Evolutionary conservation across 1,140 invertebrate genomes (phyloP), one percentile per base, ranked within the genome.

Genomic region (Ooceraea biroi): DNA sequence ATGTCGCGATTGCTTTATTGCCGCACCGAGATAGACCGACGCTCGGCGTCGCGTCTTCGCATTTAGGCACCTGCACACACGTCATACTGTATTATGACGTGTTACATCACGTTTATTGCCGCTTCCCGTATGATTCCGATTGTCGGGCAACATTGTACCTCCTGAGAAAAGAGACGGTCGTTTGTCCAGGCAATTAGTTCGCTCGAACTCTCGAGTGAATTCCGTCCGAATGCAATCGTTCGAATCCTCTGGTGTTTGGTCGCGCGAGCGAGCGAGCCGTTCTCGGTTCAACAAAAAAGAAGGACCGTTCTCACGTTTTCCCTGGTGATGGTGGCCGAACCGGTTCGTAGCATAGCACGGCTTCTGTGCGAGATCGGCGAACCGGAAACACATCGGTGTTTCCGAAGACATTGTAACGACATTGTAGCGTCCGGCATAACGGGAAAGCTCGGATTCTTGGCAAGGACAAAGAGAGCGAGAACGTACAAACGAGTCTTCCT

Each of bases 101-200:
- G n/a, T n/a, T n/a, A 36, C 1, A 48, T 46, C 14, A 55, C 25
- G 8, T n/a, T n/a, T n/a, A n/a, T n/a, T 58, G 41, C 44, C 22
- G 17, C 27, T 22, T 14, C 10, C 36, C 48, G 17, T 12, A 66
- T 36, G n/a, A 36, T 36, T 30, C 12, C 19, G 14, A n/a, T 52
- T 58, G 36, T 74, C 52, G 30, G n/a, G 44, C 25, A 69, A 50
- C n/a, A 4, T 55, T 30, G 12, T 17, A 30, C 12, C 14, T 57
- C 61, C n/a, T n/a, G 69, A 27, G 69, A 41, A 61, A 57, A 88
- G 48, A 82, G 41, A 50, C 36, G 44, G 82, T 82, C 71, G 86
- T 77, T 73, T 85, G 77, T 78, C 60, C 65, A 10, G 3, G 12
- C 50, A 74, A 88, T 87, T 87, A 84, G 58, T 82, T 66, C 0